A percentile compares a stretch with the other conserved stretches of the same genome.
Evolutionary conservation across 2,113 vertebrate species (phyloP).

Genomic region (Pterocles gutturalis): DNA sequence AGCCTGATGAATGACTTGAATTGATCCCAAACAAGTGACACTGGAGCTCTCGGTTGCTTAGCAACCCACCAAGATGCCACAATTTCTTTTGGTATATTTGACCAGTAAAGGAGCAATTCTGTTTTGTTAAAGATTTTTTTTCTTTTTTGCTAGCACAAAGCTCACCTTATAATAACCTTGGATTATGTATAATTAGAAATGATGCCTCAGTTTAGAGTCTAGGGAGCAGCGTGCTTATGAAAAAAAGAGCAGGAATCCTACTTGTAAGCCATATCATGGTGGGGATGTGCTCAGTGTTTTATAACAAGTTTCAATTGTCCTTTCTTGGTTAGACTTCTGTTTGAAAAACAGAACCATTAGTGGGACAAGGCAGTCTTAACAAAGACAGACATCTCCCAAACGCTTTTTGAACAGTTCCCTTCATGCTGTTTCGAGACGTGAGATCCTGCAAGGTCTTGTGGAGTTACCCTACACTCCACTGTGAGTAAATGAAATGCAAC

Average conservation of each 20-base stretch:
- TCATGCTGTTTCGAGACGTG: background rate
- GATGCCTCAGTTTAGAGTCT: background rate
- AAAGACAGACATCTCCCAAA: background rate
- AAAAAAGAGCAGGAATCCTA: background rate
- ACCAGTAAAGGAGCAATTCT: slow-evolving; percentile 74
- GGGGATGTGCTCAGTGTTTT: background rate
- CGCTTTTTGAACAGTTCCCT: background rate
- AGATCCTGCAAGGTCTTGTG: background rate
- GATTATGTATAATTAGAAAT: slow-evolving; percentile 9
- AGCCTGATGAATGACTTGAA: slow-evolving; percentile 76
- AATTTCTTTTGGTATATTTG: slow-evolving; percentile 76
- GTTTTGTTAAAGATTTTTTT: slow-evolving; percentile 62
- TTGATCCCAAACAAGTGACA: slow-evolving; percentile 76
- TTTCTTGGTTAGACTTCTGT: background rate
- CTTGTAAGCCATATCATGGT: background rate
- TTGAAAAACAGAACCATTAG: background rate
- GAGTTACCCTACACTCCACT: fast-evolving
- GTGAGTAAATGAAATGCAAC: background rate
- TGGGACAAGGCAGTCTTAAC: background rate
- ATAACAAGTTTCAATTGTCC: background rate
- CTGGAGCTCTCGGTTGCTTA: slow-evolving; percentile 77
- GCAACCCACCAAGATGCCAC: slow-evolving; percentile 79
- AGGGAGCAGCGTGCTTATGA: background rate
- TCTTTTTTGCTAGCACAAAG: slow-evolving; percentile 47
- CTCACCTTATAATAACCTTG: slow-evolving; percentile 22